phyloP scores from a whole-genome alignment of 2,888 invertebrate species.

The Spodoptera littoralis region DNA sequence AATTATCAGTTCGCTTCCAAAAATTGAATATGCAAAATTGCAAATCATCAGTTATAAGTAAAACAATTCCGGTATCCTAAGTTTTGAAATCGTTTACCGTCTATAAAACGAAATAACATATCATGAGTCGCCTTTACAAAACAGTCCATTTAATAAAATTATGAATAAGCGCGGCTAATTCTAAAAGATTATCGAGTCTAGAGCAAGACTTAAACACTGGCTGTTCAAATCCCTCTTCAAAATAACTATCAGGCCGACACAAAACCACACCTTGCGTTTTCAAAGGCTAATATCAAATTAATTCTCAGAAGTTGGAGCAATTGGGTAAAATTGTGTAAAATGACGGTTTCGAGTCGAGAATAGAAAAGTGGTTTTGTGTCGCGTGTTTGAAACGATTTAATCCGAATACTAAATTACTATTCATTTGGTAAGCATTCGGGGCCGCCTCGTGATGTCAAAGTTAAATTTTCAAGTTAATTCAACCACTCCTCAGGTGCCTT shows the following conservation, averaged over 20 bases:
- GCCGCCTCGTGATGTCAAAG: conserved; percentile 83
- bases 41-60: conserved; percentile 37
- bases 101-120: conserved; percentile 62
- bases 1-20: conserved; percentile 22
- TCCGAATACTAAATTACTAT: conserved; percentile 88
- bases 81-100: conserved; percentile 53
- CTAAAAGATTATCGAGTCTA: conserved; percentile 80
- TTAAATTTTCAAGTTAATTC: conserved; percentile 78
- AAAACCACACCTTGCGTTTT: conserved; percentile 88
- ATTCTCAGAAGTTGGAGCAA: conserved; percentile 87
- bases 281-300: conserved; percentile 89
- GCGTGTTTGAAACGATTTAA: conserved; percentile 88
- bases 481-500: conserved; percentile 58
- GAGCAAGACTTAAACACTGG: conserved; percentile 81
- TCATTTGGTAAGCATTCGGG: conserved; percentile 86
- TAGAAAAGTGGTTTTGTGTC: conserved; percentile 88
- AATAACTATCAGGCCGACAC: conserved; percentile 82
- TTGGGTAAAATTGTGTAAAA: conserved; percentile 89
- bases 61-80: conserved; percentile 24
- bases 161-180: conserved; percentile 76
- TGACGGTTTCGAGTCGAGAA: conserved; percentile 86
- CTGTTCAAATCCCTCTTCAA: conserved; percentile 82
- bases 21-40: conserved; percentile 37
- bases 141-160: conserved; percentile 69
- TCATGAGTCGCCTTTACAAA: conserved; percentile 57